These are phyloP conservation scores for Plodia interpunctella DNA, from an alignment of 1,140 invertebrate species.

Conservation along the genomic window DNA sequence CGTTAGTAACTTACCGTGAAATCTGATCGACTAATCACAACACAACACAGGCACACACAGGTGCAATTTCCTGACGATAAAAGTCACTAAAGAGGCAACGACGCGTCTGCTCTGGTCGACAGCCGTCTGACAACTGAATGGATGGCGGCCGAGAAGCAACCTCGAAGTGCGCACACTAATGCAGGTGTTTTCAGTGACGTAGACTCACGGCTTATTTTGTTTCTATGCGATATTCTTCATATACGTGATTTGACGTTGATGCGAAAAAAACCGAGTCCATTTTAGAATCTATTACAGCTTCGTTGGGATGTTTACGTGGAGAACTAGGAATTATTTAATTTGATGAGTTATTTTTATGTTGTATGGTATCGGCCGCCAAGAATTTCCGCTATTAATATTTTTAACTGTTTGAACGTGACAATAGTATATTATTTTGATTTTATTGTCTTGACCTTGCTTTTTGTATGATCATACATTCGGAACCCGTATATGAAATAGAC, in stretches of 20 bases:
- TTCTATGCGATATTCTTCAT: neutral
- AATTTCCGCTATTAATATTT: slow-evolving; percentile 5
- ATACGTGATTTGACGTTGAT: neutral
- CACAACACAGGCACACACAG: slow-evolving; percentile 42
- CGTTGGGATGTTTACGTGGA: no score
- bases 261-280: neutral
- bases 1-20: slow-evolving; percentile 42
- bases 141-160: slow-evolving; percentile 12
- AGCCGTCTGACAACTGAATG: slow-evolving; percentile 55
- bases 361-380: neutral
- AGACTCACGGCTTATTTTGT: neutral
- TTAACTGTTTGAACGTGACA: neutral
- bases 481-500: no score
- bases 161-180: slow-evolving; percentile 26
- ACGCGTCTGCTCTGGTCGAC: slow-evolving; percentile 38
- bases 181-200: slow-evolving; percentile 38
- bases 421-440: neutral
- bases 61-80: slow-evolving; percentile 25
- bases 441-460: neutral
- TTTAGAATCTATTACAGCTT: no score
- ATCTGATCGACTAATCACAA: slow-evolving; percentile 40
- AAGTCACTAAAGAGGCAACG: slow-evolving; percentile 16
- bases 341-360: neutral
- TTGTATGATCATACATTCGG: neutral
- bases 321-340: no score